Percentiles rank a stretch among this genome's conserved stretches.
Conservation (phyloP, 2,113 vertebrate genomes). For the Rhipidura dahli region DNA sequence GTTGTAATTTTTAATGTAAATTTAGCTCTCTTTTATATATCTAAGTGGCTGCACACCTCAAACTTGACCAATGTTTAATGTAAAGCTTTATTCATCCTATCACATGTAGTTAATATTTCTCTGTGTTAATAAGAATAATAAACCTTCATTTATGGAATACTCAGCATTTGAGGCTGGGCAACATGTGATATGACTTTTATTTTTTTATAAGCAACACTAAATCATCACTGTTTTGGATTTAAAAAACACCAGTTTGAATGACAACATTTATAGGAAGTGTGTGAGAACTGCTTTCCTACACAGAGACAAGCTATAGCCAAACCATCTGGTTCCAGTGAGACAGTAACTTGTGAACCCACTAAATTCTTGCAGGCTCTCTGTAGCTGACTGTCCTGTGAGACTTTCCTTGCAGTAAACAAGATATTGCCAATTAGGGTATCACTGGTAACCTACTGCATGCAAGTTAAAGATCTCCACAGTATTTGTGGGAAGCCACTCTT, state of each 20-base stretch:
- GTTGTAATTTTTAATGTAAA: not conserved
- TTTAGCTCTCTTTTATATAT: not conserved
- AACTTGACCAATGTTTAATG: not conserved
- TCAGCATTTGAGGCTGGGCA: not conserved
- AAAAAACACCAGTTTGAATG: conserved; percentile 41
- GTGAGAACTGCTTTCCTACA: conserved; percentile 57
- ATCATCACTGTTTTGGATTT: not conserved
- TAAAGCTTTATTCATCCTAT: not conserved
- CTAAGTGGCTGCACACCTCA: not conserved
- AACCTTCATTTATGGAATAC: not conserved
- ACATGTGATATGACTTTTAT: not conserved
- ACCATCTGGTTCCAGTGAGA: conserved; percentile 51
- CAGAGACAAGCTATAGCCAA: conserved; percentile 46
- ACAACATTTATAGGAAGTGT: conserved; percentile 47
- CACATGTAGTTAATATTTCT: not conserved
- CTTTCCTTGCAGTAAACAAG: not conserved
- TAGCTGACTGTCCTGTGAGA: not conserved
- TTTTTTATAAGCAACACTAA: not conserved
- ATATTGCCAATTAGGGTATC: not conserved
- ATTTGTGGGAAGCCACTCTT: not conserved
- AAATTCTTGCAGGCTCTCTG: not conserved
- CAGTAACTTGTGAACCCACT: conserved; percentile 12
- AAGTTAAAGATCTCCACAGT: not conserved
- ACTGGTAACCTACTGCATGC: not conserved
- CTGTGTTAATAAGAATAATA: not conserved